Conservation (phyloP, 2,888 invertebrate genomes). For the Oxycera nigricornis region DNA sequence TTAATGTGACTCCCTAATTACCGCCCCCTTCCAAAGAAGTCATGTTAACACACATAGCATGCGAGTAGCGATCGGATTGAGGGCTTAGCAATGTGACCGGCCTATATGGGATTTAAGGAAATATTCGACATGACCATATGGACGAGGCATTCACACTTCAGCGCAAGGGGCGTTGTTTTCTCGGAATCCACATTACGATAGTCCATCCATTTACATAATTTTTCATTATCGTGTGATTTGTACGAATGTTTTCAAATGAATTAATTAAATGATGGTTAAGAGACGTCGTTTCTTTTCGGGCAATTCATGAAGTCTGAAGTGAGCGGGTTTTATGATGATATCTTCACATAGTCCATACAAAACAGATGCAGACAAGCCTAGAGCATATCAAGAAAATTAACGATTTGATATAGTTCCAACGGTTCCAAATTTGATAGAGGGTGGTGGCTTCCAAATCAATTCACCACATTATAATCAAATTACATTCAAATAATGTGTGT, state of each 20-base stretch:
- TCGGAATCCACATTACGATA: not conserved
- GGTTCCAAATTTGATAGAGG: no score
- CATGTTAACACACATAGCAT: no score
- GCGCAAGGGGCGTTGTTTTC: not conserved
- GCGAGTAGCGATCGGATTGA: not conserved
- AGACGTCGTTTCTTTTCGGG: not conserved
- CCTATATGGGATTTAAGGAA: not conserved
- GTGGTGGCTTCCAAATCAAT: no score
- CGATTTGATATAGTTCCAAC: no score
- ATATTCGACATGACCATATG: conserved; percentile 2
- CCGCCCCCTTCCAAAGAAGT: not conserved
- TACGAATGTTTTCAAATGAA: conserved; percentile 5
- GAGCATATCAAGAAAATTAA: no score
- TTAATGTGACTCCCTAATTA: conserved; percentile 6
- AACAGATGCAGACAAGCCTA: no score
- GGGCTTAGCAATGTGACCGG: not conserved
- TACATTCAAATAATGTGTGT: no score
- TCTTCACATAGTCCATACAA: no score
- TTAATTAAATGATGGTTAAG: not conserved
- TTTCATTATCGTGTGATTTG: conserved; percentile 14
- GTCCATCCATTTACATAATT: not conserved
- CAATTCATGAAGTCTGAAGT: no score
- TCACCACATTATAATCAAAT: no score
- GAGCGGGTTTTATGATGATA: no score
- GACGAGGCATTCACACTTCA: not conserved